These are phyloP conservation scores for Caenorhabditis briggsae DNA, from an alignment of 1,140 invertebrate genomes.

Conservation along the genomic window DNA sequence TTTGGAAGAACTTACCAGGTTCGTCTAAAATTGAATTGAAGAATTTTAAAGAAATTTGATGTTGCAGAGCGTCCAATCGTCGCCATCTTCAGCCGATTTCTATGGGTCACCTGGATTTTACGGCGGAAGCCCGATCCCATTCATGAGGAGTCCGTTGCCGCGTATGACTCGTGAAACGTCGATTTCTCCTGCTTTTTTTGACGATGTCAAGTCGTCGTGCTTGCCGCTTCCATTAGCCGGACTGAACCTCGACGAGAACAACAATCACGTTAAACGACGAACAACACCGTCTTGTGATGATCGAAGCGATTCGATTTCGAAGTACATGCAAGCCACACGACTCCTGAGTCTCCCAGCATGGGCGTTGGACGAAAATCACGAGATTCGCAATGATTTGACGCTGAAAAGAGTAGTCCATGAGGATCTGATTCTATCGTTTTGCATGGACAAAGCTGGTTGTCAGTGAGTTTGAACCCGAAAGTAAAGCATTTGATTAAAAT, in stretches of 20 bases:
- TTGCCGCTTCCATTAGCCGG: neutral
- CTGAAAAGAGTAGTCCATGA: conserved; percentile 13
- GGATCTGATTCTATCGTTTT: conserved; percentile 32
- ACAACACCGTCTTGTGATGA: neutral
- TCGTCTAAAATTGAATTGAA: neutral
- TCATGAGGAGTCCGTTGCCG: neutral
- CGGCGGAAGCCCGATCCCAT: too few species aligned
- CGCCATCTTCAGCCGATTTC: too few species aligned
- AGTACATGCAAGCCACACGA: neutral
- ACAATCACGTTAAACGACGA: neutral
- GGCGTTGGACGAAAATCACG: conserved; percentile 15
- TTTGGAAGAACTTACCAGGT: conserved; percentile 23
- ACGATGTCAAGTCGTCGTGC: neutral
- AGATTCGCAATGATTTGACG: neutral
- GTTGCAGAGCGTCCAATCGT: neutral
- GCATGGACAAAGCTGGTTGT: conserved; percentile 60
- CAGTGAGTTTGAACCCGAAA: conserved; percentile 36
- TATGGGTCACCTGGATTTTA: too few species aligned
- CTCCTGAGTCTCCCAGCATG: neutral
- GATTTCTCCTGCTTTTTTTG: neutral
- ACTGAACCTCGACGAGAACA: neutral
- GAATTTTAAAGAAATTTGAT: neutral
- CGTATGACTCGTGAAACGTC: neutral
- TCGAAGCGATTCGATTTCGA: neutral
- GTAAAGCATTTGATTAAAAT: neutral